These are phyloP conservation scores for Podarcis raffonei DNA, from an alignment of 2,113 vertebrate species.

Conservation along the genomic window DNA sequence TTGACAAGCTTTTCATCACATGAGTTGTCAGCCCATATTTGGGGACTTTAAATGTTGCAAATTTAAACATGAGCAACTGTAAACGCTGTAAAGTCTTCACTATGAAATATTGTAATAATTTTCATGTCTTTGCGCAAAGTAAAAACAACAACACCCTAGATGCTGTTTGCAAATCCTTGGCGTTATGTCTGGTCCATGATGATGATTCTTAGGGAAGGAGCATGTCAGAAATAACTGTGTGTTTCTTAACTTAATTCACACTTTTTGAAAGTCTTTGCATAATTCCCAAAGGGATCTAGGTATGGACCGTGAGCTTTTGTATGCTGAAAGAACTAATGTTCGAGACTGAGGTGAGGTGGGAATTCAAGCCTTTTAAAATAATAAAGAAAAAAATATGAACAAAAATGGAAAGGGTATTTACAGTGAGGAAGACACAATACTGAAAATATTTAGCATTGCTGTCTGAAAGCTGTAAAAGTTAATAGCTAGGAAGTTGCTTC, in stretches of 20 bases:
- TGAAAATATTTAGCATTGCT: not conserved
- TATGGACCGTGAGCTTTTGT: slow-evolving; percentile 2
- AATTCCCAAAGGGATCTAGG: not conserved
- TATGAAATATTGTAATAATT: not conserved
- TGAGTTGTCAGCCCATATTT: too few relatives aligned
- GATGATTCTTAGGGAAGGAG: slow-evolving; percentile 5
- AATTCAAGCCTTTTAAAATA: slow-evolving; percentile 35
- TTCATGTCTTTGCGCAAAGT: not conserved
- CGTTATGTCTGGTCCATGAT: not conserved
- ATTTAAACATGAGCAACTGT: too few relatives aligned
- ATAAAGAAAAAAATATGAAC: not conserved
- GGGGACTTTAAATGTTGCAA: not conserved
- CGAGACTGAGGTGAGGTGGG: not conserved
- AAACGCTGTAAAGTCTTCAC: not conserved
- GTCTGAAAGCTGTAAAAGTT: slow-evolving; percentile 26
- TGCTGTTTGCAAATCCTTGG: not conserved
- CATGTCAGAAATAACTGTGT: not conserved
- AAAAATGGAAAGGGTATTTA: slow-evolving; percentile 20
- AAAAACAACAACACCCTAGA: not conserved
- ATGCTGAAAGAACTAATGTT: not conserved
- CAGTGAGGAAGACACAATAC: not conserved
- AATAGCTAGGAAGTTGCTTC: slow-evolving; percentile 47
- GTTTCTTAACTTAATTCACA: not conserved
- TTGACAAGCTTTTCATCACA: too few relatives aligned
- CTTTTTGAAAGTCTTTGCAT: not conserved